A percentile compares a stretch with the other conserved stretches of the same genome.
phyloP scores from a whole-genome alignment of 2,888 invertebrate genomes.

The Galerucella nymphaeae region DNA sequence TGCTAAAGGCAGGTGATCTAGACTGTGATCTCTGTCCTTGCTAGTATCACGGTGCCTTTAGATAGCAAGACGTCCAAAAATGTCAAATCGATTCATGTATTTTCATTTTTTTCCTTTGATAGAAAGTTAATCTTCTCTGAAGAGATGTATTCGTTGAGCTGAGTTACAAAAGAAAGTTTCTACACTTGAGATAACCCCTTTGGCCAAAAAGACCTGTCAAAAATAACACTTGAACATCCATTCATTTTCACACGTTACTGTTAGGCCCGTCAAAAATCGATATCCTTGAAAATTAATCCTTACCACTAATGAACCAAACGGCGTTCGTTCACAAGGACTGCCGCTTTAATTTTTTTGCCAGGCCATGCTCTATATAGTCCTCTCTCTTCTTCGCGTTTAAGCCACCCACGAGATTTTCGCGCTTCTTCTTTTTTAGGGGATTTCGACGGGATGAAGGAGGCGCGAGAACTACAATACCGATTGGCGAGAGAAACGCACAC shows the following conservation, averaged over 20 bases:
- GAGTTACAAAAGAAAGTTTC: too few species aligned
- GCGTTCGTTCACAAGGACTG: slow-evolving; percentile 38
- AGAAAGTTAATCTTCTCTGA: too few species aligned
- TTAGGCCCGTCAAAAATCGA: slow-evolving; percentile 20
- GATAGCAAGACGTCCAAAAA: too few species aligned
- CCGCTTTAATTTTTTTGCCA: slow-evolving; percentile 53
- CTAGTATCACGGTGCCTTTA: too few species aligned
- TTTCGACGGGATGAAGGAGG: slow-evolving; percentile 21
- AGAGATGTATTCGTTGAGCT: too few species aligned
- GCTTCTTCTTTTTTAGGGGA: slow-evolving; percentile 34
- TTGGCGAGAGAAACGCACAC: slow-evolving; percentile 37
- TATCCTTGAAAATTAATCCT: neutral
- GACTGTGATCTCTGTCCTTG: too few species aligned
- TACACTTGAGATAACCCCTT: too few species aligned
- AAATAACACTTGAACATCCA: neutral
- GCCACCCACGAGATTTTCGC: slow-evolving; percentile 29
- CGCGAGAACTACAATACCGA: slow-evolving; percentile 34
- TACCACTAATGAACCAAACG: slow-evolving; percentile 22
- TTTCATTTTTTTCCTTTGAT: too few species aligned
- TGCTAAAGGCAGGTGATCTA: too few species aligned
- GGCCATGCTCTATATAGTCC: slow-evolving; percentile 44
- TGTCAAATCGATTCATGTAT: too few species aligned
- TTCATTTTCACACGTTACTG: too few species aligned
- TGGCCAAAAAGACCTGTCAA: neutral
- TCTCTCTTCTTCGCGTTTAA: slow-evolving; percentile 33